Base-by-base conservation (phyloP, 2,888 invertebrate genomes). In the Scaeva pyrastri region DNA sequence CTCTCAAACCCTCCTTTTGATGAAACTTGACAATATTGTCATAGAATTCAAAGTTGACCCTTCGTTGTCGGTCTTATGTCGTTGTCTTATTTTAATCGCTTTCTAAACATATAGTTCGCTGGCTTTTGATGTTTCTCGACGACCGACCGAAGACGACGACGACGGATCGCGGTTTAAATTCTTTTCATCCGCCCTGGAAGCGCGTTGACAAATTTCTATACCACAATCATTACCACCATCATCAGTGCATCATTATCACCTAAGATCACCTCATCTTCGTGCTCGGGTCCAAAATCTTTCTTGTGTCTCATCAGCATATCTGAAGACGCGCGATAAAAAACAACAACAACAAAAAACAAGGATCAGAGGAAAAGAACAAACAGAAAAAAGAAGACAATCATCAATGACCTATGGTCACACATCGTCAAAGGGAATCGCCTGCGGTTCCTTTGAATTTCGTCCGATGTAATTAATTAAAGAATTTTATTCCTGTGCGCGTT, bases 331-430 rank as follows among this genome's bases (percentile, higher is more conserved):
- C 66, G 58, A 66, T 52, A 68, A 19, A 68, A 55, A 43, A 19
- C 62, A 70, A 50, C 31, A n/a, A 21, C 62, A 45, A 70, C 23
- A 58, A 68, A 74, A 19, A 19, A 74, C 81, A 85, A 84, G 88
- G 80, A 86, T 85, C 76, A 62, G 56, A 64, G 48, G 39, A 60
- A 48, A 56, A 39, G 23, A 68, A 55, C 26, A 43, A 76, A 31
- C 36, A 71, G 74, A 85, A 77, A 73, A 71, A 45, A 31, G 8
- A 31, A 31, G 56, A 79, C 62, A 86, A 82, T 73, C 82, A 82
- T 78, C 82, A 86, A 86, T 86, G 82, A 78, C 82, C 86, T 86
- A 82, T 86, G 86, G 86, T 86, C 86, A 86, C 86, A 86, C 82
- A 86, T 86, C 78, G 86, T 82, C 86, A 77, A 82, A 82, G 86